These are phyloP conservation scores for Helicoverpa assulta DNA, from an alignment of 2,888 invertebrate species.

Conservation along the genomic window DNA sequence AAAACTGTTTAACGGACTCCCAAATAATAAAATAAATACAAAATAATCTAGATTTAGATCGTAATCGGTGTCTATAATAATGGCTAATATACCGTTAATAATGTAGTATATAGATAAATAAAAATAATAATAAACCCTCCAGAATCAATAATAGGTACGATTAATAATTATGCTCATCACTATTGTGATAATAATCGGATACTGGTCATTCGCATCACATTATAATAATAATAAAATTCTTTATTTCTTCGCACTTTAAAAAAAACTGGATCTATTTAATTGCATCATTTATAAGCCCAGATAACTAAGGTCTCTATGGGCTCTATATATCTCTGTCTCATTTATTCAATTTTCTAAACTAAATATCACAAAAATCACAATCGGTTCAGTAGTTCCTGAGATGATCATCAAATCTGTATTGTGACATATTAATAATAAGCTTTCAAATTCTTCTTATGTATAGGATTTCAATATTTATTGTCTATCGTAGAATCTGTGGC, in stretches of 20 bases:
- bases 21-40: neutral
- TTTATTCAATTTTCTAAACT: neutral
- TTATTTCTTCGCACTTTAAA: neutral
- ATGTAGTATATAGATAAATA: constrained; percentile 7
- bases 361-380: constrained; percentile 17
- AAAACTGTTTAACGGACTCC: constrained; percentile 12
- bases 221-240: neutral
- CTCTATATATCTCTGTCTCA: neutral
- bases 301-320: no score
- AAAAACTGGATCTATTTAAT: neutral
- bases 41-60: constrained; percentile 31
- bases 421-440: constrained; percentile 1
- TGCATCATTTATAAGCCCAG: no score
- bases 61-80: constrained; percentile 58
- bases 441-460: no score
- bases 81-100: constrained; percentile 19
- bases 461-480: constrained; percentile 16
- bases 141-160: constrained; percentile 33
- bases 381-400: constrained; percentile 55
- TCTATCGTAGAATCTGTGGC: constrained; percentile 4
- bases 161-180: constrained; percentile 48
- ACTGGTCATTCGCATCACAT: constrained; percentile 42
- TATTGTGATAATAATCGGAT: constrained; percentile 56
- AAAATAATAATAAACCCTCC: constrained; percentile 44
- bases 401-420: constrained; percentile 31